Evolutionary conservation across 2,113 vertebrate genomes (phyloP).

Genomic region (Lutjanus erythropterus): DNA sequence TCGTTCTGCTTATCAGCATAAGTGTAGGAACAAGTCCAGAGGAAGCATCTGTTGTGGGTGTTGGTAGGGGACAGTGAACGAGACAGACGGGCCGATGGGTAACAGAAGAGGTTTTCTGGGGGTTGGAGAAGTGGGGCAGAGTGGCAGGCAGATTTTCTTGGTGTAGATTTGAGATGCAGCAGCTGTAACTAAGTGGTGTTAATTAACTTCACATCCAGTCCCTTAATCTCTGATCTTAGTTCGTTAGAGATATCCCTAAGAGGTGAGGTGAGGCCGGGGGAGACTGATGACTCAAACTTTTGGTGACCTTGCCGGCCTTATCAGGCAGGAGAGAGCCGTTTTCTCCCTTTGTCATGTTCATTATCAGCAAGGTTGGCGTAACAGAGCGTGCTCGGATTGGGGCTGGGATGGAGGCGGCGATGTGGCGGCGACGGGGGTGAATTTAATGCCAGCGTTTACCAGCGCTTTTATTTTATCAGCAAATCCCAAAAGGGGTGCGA

Average conservation of each 20-base stretch:
- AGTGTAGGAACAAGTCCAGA: not conserved
- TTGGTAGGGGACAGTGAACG: not conserved
- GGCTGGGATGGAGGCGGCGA: not conserved
- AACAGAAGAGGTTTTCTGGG: not conserved
- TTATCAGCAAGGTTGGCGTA: slow-evolving; percentile 4
- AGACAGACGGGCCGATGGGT: not conserved
- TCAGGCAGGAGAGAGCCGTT: not conserved
- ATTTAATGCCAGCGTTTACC: not conserved
- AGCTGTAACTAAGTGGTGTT: not conserved
- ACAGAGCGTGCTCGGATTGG: not conserved
- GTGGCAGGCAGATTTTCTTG: not conserved
- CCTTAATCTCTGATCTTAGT: not conserved
- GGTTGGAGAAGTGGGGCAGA: no score
- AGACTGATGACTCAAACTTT: not conserved
- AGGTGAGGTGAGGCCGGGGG: not conserved
- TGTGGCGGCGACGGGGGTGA: not conserved
- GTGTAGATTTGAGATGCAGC: not conserved
- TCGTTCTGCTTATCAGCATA: not conserved
- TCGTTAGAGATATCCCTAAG: not conserved
- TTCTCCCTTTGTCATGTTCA: not conserved
- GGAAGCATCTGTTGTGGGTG: not conserved
- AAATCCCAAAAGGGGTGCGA: not conserved
- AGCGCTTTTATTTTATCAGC: not conserved
- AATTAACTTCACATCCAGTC: not conserved
- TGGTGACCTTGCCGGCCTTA: not conserved